Evolutionary conservation across 1,140 invertebrate genomes (phyloP).

Genomic region (Meloidogyne chitwoodi): DNA sequence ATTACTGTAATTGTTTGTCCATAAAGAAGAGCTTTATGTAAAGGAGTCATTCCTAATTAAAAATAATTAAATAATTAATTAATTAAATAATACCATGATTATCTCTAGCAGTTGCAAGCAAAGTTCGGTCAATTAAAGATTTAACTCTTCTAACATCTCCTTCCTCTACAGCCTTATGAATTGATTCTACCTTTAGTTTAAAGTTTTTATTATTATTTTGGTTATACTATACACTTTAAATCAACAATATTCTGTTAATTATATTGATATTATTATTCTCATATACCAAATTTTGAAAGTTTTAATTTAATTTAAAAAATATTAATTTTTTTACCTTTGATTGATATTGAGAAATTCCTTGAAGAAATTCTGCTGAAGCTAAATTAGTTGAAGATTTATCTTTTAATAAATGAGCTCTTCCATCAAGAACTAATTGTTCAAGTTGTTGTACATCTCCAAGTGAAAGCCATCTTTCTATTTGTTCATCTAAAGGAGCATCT

Average conservation of each 20-base stretch:
- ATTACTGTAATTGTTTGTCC: constrained; percentile 59
- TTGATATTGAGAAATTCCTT: constrained; percentile 55
- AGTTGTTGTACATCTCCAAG: constrained; percentile 46
- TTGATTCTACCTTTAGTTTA: constrained; percentile 81
- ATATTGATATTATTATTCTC: too few relatives aligned
- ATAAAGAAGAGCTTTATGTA: constrained; percentile 81
- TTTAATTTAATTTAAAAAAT: too few relatives aligned
- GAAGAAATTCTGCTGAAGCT: constrained; percentile 48
- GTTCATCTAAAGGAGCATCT: constrained; percentile 55
- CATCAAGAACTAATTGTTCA: constrained; percentile 58
- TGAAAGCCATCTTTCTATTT: constrained; percentile 53
- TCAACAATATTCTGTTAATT: too few relatives aligned
- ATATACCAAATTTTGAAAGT: too few relatives aligned
- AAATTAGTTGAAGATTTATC: constrained; percentile 55
- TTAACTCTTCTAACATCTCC: constrained; percentile 79
- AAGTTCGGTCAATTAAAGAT: constrained; percentile 77
- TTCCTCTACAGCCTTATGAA: constrained; percentile 77
- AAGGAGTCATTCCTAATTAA: constrained; percentile 68
- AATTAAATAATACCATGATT: constrained; percentile 38
- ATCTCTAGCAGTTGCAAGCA: constrained; percentile 80
- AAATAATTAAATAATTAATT: not conserved
- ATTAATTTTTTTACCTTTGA: constrained; percentile 59
- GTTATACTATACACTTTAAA: too few relatives aligned
- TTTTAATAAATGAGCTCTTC: constrained; percentile 45
- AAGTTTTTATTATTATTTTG: too few relatives aligned